Base-by-base conservation (phyloP, 2,113 vertebrate species). In the Rhegmatorhina hoffmannsi region DNA sequence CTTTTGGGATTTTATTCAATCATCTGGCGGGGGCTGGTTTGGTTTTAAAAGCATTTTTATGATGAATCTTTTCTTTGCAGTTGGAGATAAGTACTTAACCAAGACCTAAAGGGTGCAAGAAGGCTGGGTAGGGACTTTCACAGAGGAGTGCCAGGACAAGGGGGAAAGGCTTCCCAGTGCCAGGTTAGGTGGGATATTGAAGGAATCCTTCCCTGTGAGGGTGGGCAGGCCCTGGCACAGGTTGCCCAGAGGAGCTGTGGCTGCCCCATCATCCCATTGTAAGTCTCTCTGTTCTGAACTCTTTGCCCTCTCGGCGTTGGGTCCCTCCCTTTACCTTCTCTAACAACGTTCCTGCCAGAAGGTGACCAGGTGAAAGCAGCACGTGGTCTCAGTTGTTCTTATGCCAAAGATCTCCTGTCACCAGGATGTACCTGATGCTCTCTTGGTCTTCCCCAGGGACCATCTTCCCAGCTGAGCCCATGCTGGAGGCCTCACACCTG, bases 371-470 rank as follows among this genome's bases (percentile, higher is more conserved):
- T 6, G 31, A 10, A 9, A 31, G 68, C 59, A 68, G 44, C 43
- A 3, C 0, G 0, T 47, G 29, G 53, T 40, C 44, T 47, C 3
- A 2, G 52, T 3, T 18, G 13, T 17, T 15, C 3, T 0, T 15
- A 3, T 1, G 17, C 25, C 28, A 31, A 56, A 52, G 17, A 6
- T 25, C 24, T 90, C 17, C 43, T 46, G 34, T 7, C 60, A 11
- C 31, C 58, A 69, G 52, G 6, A 28, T 3, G 76, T 11, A 17
- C 46, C 47, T 11, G 9, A 28, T 66, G 17, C 52, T 75, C 77
- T 82, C 74, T 9, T 16, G 31, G 7, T 63, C 33, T 46, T 63
- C 62, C 31, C 46, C 16, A 91, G 92, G 90, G 25, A 5, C n/a
- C 36, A 2, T 4, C n/a, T 47, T 64, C n/a, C 77, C 31, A 0